Base-by-base conservation (phyloP, 2,888 invertebrate species). In the Melipona beecheii region DNA sequence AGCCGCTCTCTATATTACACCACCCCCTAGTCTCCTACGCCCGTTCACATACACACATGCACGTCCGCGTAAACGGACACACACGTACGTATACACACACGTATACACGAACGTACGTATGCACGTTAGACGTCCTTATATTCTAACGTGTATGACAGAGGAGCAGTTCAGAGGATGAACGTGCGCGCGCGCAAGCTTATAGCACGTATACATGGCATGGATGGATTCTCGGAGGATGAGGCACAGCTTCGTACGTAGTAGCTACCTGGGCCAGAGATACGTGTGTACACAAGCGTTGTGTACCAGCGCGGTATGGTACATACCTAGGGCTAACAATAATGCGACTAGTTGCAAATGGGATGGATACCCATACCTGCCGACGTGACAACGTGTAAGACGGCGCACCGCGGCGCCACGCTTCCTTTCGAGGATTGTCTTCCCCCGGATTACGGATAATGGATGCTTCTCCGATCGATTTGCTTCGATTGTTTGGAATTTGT, bases 1-100 rank as follows among this genome's bases (percentile, higher is more conserved):
- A 93, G 94, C 92, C 89, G 91, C 90, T 92, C 92, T 92, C 93
- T 92, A 93, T 93, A 94, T 93, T 93, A 93, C 94, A 92, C 91
- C 91, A 90, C 90, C 91, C 86, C 72, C 90, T 77, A 75, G 78
- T 60, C 64, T 71, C 54, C 62, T 75, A 54, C 87, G 81, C 87
- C 88, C 78, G 84, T 74, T 81, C 88, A 4, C 21, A 19, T 31
- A 21, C 62, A 36, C 69, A 15, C 36, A n/a, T 19, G 27, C 60
- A 62, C 43, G 43, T 43, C 9, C 43, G 43, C 43, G 71, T 75
- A 24, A 19, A n/a, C 27, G 27, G 11, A 19, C 15, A 24, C 6
- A 43, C 6, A 49, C 24, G 52, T 19, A 5, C n/a, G n/a, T n/a
- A n/a, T n/a, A 19, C 15, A 24, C 6, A 43, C 6, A 49, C 24